phyloP scores from a whole-genome alignment of 2,797 vertebrate genomes.

The Tokudaia tokunoshimensis region DNA sequence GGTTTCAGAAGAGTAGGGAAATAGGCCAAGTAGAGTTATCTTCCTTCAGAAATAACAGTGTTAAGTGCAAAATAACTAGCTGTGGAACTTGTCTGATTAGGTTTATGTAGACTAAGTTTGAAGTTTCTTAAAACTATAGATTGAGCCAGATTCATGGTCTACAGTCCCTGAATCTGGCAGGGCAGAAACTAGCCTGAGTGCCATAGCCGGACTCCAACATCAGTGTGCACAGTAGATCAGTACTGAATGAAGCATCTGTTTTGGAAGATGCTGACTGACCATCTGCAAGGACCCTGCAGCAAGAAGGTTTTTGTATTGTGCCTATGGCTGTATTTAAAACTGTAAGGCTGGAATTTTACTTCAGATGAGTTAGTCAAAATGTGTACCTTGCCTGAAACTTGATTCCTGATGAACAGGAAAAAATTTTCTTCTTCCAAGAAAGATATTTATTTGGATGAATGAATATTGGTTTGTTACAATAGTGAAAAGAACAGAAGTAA shows the following conservation, averaged over 20 bases:
- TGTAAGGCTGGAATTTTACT: conserved; percentile 64
- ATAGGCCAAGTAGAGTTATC: background rate
- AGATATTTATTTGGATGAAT: background rate
- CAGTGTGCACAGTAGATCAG: conserved; percentile 83
- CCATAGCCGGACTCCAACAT: conserved; percentile 57
- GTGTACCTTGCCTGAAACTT: too few relatives aligned
- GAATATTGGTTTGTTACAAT: conserved; percentile 21
- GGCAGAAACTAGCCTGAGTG: background rate
- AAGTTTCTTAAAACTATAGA: conserved; percentile 76
- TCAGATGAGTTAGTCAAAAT: conserved; percentile 16
- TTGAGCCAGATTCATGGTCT: background rate
- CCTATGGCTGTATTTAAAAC: conserved; percentile 28
- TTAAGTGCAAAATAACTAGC: conserved; percentile 52
- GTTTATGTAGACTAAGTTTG: conserved; percentile 51
- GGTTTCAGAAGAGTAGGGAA: conserved; percentile 85
- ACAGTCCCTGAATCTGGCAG: background rate
- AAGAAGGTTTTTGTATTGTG: conserved; percentile 26
- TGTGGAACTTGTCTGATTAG: conserved; percentile 71
- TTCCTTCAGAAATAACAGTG: background rate
- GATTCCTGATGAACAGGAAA: too few relatives aligned
- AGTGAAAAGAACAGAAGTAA: background rate
- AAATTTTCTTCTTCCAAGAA: background rate
- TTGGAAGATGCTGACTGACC: conserved; percentile 80
- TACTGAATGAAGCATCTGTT: conserved; percentile 82
- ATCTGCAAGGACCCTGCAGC: conserved; percentile 80